Evolutionary conservation across 2,797 vertebrate genomes (phyloP), one percentile per base, ranked within the genome.

Genomic region (Silurus aristotelis): DNA sequence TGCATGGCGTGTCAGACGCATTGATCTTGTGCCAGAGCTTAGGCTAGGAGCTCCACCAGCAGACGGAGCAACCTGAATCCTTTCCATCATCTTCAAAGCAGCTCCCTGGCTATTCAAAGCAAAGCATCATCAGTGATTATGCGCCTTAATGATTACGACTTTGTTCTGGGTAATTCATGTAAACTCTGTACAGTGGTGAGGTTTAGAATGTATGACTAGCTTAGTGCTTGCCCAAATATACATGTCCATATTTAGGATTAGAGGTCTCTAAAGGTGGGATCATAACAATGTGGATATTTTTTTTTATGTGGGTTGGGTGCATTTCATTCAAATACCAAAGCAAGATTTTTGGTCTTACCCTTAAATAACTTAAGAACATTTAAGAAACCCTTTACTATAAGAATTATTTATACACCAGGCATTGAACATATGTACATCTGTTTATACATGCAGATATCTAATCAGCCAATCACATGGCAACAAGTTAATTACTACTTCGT

Each of bases 71-170:
- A 76, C 70, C 87, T 86, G 84, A 84, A 84, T 64, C 27, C 79
- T 77, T 86, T 87, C 83, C 80, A 86, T 84, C 80, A 12, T 78
- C 89, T 89, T 89, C 87, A 89, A 89, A 89, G 89, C 79, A 75
- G 79, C 63, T 75, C 83, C 12, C 63, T 70, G 20, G 66, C 60
- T 80, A 85, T 88, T 86, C 87, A 85, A 86, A 79, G 60, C 76
- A 10, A 83, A 73, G 83, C 80, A 79, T 87, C 84, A 25, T 46
- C 22, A 78, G 68, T 80, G 78, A 88, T 89, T 88, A 88, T 58
- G 56, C 58, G 55, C 52, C 19, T 48, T 83, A 87, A 81, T 66
- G 80, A 86, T 88, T 86, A 86, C 48, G 71, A 83, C 84, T 86
- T 88, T 86, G 86, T 87, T 88, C 60, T 79, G 31, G 43, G 8